Base-by-base conservation (phyloP, 92 coral and sea anemone species). In the Nematostella vectensis region DNA sequence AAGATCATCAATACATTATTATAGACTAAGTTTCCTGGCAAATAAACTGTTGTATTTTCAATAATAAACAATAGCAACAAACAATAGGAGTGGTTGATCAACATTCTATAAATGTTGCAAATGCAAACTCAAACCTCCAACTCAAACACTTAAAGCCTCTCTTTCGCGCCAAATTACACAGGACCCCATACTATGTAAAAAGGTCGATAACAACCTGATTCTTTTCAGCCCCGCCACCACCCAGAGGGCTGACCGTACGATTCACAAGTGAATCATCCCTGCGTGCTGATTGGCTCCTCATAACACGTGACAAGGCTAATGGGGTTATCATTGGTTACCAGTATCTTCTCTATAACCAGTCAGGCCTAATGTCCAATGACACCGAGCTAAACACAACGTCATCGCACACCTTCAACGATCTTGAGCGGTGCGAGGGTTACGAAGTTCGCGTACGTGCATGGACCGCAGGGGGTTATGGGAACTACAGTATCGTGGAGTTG, bases 341-440 rank as follows among this genome's bases (percentile, higher is more conserved):
- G 3, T 52, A 58, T 55, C 51, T 47, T n/a, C 50, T 78, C 37
- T 28, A 33, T 31, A 47, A 62, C 0, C 39, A 19, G 0, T 33
- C 37, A 29, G 3, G 3, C 12, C 37, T 27, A 39, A 30, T 50
- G 0, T 16, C 26, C 4, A 65, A 27, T 25, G 27, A 18, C 8
- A 54, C 50, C 8, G 63, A 24, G 21, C 57, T 30, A 15, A 63
- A 58, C 37, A 29, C 44, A n/a, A 55, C 72, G n/a, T 48, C 25
- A 39, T 36, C 30, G 15, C 57, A 59, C 2, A 24, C 8, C 21
- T 4, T 70, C 17, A 13, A 23, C 3, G 29, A 50, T 19, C 62
- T 76, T 57, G 58, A 71, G 23, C 43, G 51, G 17, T 82, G 89
- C 18, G 47, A 33, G 9, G 63, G 61, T 18, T 82, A 82, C 49